Conservation (phyloP, 2,888 invertebrate genomes). For the Aporophyla lueneburgensis region DNA sequence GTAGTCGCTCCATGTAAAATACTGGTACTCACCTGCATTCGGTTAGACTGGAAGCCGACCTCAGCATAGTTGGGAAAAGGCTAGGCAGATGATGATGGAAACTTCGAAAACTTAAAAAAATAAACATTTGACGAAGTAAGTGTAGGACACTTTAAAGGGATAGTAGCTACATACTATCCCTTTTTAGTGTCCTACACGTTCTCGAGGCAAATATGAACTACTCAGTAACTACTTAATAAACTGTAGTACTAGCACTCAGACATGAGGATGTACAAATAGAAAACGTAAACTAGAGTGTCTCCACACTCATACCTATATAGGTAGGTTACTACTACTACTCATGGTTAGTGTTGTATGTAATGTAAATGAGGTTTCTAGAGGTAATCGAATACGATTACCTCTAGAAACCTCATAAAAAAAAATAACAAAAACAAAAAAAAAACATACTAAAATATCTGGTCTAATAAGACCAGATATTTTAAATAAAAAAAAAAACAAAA, state of each 20-base stretch:
- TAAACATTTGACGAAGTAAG: neutral
- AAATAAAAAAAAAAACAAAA: too few relatives aligned
- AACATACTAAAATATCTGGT: too few relatives aligned
- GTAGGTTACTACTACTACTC: neutral
- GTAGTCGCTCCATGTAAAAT: too few relatives aligned
- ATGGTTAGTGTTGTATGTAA: slow-evolving; percentile 28
- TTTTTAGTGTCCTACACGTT: too few relatives aligned
- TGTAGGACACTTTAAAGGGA: neutral
- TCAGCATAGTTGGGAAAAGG: too few relatives aligned
- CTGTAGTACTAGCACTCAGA: neutral
- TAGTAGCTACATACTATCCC: neutral
- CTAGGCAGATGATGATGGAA: too few relatives aligned
- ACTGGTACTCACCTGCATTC: too few relatives aligned
- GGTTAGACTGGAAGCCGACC: too few relatives aligned
- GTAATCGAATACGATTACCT: neutral
- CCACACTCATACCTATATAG: neutral
- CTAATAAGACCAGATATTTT: slow-evolving; percentile 23
- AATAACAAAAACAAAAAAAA: too few relatives aligned
- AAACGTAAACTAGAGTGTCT: slow-evolving; percentile 22
- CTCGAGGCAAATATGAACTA: slow-evolving; percentile 14
- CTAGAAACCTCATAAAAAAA: neutral
- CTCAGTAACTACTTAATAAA: slow-evolving; percentile 14
- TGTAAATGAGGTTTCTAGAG: slow-evolving; percentile 13
- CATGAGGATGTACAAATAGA: slow-evolving; percentile 15
- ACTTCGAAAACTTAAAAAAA: neutral